Percentiles rank a stretch among this genome's conserved stretches.
Conservation (phyloP, 1,140 invertebrate genomes). For the Micrasema longulum region DNA sequence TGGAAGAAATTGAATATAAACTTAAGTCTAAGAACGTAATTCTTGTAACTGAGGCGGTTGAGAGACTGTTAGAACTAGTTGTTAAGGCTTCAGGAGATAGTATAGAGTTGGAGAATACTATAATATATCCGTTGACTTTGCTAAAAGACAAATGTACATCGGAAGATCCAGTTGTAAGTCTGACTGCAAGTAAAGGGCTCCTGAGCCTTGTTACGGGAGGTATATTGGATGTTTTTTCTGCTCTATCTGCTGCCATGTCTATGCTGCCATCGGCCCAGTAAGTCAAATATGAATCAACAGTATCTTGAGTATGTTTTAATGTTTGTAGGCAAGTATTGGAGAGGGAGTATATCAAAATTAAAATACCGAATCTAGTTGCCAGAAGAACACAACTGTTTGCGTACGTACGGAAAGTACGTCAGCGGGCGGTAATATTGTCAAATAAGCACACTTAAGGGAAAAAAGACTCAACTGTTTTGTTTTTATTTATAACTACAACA, state of each 20-base stretch:
- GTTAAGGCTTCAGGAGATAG: constrained; percentile 6
- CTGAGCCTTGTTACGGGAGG: constrained; percentile 20
- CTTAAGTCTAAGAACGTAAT: constrained; percentile 36
- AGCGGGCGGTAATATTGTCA: too few relatives aligned
- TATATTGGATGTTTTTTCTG: constrained; percentile 4
- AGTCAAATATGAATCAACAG: constrained; percentile 8
- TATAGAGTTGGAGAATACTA: background rate
- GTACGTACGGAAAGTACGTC: too few relatives aligned
- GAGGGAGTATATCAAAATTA: too few relatives aligned
- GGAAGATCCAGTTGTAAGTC: constrained; percentile 22
- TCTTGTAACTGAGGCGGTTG: constrained; percentile 37
- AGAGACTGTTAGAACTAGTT: constrained; percentile 33
- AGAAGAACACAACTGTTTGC: too few relatives aligned
- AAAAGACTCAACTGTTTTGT: too few relatives aligned
- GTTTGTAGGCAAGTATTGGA: too few relatives aligned
- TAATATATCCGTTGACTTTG: background rate
- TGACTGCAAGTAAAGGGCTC: constrained; percentile 34
- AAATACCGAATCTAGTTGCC: too few relatives aligned
- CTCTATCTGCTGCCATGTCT: constrained; percentile 38
- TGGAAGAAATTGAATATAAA: constrained; percentile 47
- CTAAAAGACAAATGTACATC: constrained; percentile 33
- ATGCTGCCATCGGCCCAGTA: constrained; percentile 39
- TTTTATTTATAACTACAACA: too few relatives aligned
- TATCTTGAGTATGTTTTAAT: too few relatives aligned
- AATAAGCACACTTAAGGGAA: too few relatives aligned